Conservation (phyloP, 1,140 invertebrate genomes). For the Leptoteleia sp. region DNA sequence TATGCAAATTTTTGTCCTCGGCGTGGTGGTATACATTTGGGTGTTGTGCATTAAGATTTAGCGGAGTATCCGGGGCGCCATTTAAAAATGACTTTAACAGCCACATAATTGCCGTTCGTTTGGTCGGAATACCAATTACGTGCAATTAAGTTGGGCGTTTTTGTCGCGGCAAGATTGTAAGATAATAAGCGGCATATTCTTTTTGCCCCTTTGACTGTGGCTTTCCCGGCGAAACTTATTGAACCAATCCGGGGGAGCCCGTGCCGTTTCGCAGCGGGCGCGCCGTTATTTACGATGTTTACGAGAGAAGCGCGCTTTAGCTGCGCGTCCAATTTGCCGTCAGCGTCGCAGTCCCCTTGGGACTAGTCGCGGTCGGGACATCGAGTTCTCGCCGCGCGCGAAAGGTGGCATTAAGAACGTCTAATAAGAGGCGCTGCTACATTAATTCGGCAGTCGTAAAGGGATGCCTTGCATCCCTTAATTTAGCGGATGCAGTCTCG, state of each 20-base stretch:
- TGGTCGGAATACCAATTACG: neutral
- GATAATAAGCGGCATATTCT: slow-evolving; percentile 42
- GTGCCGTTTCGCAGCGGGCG: slow-evolving; percentile 49
- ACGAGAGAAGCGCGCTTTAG: slow-evolving; percentile 58
- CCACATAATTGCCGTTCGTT: slow-evolving; percentile 9
- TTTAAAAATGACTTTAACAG: neutral
- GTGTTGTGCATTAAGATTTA: too few relatives aligned
- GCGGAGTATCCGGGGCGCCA: too few relatives aligned
- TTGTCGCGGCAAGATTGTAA: slow-evolving; percentile 8
- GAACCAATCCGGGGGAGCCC: slow-evolving; percentile 47
- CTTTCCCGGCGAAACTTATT: slow-evolving; percentile 53
- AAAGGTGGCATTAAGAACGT: slow-evolving; percentile 64
- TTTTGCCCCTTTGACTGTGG: slow-evolving; percentile 39
- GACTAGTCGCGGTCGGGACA: slow-evolving; percentile 62
- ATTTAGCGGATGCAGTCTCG: slow-evolving; percentile 61
- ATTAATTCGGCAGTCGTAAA: slow-evolving; percentile 68
- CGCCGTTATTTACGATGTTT: slow-evolving; percentile 63
- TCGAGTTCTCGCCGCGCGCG: slow-evolving; percentile 53
- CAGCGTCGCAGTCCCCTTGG: slow-evolving; percentile 38
- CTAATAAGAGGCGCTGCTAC: slow-evolving; percentile 66
- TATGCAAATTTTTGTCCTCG: too few relatives aligned
- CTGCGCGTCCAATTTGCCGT: slow-evolving; percentile 60
- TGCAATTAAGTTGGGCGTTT: slow-evolving; percentile 24
- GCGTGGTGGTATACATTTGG: too few relatives aligned
- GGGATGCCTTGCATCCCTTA: slow-evolving; percentile 65